Conservation (phyloP, 2,888 invertebrate genomes). For the Frankliniella fusca region DNA sequence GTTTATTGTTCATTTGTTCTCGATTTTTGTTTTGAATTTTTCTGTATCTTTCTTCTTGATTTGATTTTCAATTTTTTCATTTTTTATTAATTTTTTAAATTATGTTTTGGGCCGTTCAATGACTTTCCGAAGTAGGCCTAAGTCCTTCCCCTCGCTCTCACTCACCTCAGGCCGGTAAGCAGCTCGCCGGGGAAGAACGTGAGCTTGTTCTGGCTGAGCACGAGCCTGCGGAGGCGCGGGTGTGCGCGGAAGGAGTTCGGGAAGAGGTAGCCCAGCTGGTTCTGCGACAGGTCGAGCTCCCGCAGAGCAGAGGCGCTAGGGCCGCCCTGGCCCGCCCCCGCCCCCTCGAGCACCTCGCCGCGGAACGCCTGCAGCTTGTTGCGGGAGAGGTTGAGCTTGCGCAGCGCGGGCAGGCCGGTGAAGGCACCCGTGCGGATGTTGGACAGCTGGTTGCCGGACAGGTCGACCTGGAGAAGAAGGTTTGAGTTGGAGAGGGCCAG, state of each 20-base stretch:
- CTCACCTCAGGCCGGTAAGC: constrained; percentile 63
- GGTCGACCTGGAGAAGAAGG: constrained; percentile 55
- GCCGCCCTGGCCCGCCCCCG: constrained; percentile 48
- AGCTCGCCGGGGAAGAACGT: constrained; percentile 82
- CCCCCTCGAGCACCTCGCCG: constrained; percentile 80
- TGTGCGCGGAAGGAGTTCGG: constrained; percentile 83
- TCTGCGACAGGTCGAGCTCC: constrained; percentile 73
- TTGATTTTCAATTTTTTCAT: too few relatives aligned
- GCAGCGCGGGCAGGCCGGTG: constrained; percentile 70
- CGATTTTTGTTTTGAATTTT: too few relatives aligned
- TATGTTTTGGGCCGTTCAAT: too few relatives aligned
- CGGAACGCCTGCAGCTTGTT: constrained; percentile 76
- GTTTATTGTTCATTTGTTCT: too few relatives aligned
- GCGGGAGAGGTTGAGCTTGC: constrained; percentile 64
- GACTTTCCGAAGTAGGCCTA: too few relatives aligned
- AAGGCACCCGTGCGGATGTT: constrained; percentile 72
- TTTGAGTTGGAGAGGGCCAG: neutral
- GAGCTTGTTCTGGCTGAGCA: constrained; percentile 71
- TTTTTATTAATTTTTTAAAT: too few relatives aligned
- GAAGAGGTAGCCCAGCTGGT: constrained; percentile 75
- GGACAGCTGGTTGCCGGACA: constrained; percentile 73
- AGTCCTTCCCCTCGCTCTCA: neutral
- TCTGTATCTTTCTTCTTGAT: too few relatives aligned
- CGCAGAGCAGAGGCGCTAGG: constrained; percentile 58
- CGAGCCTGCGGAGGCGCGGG: constrained; percentile 67